phyloP scores from a whole-genome alignment of 2,113 vertebrate species.

The Oncorhynchus keta region DNA sequence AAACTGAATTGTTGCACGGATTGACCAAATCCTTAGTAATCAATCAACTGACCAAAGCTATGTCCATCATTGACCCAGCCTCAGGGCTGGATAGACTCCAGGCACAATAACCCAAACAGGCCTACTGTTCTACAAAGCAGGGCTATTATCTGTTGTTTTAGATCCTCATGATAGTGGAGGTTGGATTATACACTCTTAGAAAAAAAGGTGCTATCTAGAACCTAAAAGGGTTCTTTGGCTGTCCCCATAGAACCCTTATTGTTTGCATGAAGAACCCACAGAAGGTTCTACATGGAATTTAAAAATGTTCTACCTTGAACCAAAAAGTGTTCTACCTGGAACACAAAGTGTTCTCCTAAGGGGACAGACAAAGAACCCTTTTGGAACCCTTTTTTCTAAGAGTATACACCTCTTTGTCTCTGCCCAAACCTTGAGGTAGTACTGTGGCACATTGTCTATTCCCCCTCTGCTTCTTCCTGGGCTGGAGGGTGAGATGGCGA shows the following conservation, averaged over 20 bases:
- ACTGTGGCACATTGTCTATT: conserved; percentile 55
- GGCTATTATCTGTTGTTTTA: conserved; percentile 49
- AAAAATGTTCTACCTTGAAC: too few species aligned
- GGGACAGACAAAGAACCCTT: too few species aligned
- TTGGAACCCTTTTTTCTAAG: too few species aligned
- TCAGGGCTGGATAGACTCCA: conserved; percentile 18
- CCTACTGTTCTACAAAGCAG: conserved; percentile 20
- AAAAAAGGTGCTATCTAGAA: too few species aligned
- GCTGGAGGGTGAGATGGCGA: conserved; percentile 61
- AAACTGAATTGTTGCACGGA: conserved; percentile 14
- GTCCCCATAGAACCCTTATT: too few species aligned
- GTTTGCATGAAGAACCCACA: too few species aligned
- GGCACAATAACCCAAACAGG: not conserved
- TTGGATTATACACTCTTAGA: conserved; percentile 22
- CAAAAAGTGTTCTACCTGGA: too few species aligned
- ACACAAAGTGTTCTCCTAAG: too few species aligned
- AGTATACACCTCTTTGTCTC: conserved; percentile 36
- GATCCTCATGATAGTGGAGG: conserved; percentile 54
- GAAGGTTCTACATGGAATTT: too few species aligned
- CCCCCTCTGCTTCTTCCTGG: conserved; percentile 57
- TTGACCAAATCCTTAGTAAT: conserved; percentile 20
- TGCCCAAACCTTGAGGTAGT: conserved; percentile 71
- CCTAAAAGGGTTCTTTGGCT: too few species aligned
- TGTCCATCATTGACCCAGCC: conserved; percentile 13
- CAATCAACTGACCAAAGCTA: conserved; percentile 25